A percentile compares a stretch with the other conserved stretches of the same genome.
phyloP scores from a whole-genome alignment of 2,797 vertebrate species.

The Cirrhinus mrigala region DNA sequence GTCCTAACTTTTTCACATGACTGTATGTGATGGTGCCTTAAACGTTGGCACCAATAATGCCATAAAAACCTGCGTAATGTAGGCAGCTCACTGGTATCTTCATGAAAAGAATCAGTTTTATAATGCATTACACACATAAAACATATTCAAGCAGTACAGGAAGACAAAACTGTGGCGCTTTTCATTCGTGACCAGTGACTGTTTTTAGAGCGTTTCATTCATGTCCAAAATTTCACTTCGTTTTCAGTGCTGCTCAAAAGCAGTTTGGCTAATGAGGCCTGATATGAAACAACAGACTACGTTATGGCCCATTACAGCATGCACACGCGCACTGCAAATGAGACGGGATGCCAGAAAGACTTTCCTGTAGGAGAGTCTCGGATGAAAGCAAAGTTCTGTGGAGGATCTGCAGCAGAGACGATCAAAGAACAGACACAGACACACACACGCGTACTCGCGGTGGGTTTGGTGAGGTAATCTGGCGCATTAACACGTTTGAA shows the following conservation, averaged over 20 bases:
- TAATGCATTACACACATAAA: not conserved
- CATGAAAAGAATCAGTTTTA: not conserved
- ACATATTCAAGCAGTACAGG: not conserved
- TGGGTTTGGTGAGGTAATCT: conserved; percentile 44
- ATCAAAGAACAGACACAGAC: conserved; percentile 7
- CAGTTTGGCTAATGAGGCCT: conserved; percentile 53
- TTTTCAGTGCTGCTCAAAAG: conserved; percentile 23
- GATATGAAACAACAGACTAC: conserved; percentile 50
- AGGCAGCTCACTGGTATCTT: not conserved
- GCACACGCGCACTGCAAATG: conserved; percentile 13
- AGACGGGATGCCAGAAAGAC: conserved; percentile 33
- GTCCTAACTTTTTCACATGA: too few relatives aligned
- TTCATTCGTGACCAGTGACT: conserved; percentile 18
- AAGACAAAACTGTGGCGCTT: not conserved
- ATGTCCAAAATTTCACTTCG: conserved; percentile 46
- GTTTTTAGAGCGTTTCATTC: conserved; percentile 37
- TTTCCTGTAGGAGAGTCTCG: conserved; percentile 25
- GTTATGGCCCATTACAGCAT: conserved; percentile 42
- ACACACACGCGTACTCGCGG: not conserved
- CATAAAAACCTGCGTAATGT: not conserved
- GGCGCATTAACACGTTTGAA: conserved; percentile 63
- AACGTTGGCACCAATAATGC: too few relatives aligned
- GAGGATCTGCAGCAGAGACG: conserved; percentile 18
- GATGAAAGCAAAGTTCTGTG: conserved; percentile 19
- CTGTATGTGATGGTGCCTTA: too few relatives aligned